phyloP scores from a whole-genome alignment of 2,113 vertebrate genomes.

The Tretioscincus oriximinensis region DNA sequence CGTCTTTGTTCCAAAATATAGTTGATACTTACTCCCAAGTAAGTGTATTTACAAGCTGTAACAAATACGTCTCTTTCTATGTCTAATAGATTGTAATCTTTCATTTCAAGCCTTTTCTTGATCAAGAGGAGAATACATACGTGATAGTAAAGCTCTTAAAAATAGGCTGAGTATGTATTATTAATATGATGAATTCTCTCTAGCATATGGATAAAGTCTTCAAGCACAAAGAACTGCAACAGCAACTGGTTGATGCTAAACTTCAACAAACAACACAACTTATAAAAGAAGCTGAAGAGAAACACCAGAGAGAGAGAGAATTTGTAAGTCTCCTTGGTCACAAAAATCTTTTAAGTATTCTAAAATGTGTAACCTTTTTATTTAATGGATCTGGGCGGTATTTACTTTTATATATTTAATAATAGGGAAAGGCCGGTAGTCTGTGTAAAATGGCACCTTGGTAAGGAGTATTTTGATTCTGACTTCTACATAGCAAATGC shows the following conservation, averaged over 20 bases:
- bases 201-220: conserved; percentile 98
- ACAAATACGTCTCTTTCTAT: no score
- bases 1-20: not conserved
- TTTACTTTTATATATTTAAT: not conserved
- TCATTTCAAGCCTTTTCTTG: not conserved
- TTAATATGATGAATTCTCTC: not conserved
- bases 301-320: conserved; percentile 92
- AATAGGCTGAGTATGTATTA: not conserved
- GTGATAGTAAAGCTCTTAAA: not conserved
- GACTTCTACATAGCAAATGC: not conserved
- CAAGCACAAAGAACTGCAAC: conserved; percentile 97
- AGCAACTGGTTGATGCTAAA: conserved; percentile 96
- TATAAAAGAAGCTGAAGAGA: conserved; percentile 95
- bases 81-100: not conserved
- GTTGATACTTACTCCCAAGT: not conserved
- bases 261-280: conserved; percentile 94
- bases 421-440: not conserved
- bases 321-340: conserved; percentile 80
- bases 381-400: not conserved
- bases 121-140: not conserved
- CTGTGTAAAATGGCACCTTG: not conserved
- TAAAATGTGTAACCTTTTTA: not conserved
- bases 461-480: not conserved
- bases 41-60: not conserved
- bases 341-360: not conserved